These are phyloP conservation scores for Aphodius granarius DNA, from an alignment of 2,888 invertebrate species.

Conservation along the genomic window DNA sequence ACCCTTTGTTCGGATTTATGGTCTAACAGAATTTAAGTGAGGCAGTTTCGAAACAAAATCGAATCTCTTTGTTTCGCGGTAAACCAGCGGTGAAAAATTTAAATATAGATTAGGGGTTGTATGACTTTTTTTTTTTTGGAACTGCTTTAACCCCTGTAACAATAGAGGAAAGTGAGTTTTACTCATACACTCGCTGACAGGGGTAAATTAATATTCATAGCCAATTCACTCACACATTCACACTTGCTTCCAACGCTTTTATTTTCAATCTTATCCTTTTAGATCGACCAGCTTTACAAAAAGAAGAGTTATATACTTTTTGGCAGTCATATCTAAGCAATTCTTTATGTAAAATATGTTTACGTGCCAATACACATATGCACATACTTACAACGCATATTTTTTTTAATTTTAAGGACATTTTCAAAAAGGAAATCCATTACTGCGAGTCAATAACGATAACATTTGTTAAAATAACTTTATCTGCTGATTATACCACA, in stretches of 20 bases:
- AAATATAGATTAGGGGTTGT: background rate
- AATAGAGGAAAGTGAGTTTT: background rate
- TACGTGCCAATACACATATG: too few species aligned
- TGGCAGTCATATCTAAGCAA: too few species aligned
- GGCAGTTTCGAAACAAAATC: background rate
- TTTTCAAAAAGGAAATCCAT: too few species aligned
- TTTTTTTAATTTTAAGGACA: too few species aligned
- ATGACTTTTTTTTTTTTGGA: background rate
- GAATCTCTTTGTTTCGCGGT: background rate
- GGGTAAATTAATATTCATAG: background rate
- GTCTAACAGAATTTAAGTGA: background rate
- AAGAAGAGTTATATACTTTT: background rate
- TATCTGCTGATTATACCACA: background rate
- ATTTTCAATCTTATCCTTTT: background rate
- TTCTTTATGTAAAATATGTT: too few species aligned
- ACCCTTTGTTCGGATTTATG: background rate
- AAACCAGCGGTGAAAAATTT: background rate
- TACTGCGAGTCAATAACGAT: too few species aligned
- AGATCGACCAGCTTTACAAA: background rate
- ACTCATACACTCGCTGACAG: background rate
- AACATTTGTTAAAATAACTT: too few species aligned
- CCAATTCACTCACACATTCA: background rate
- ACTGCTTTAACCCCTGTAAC: background rate
- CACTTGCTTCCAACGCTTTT: background rate
- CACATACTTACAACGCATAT: too few species aligned